A percentile compares a stretch with the other conserved stretches of the same genome.
Evolutionary conservation across 2,113 vertebrate species (phyloP).

Genomic region (Morone chrysops): DNA sequence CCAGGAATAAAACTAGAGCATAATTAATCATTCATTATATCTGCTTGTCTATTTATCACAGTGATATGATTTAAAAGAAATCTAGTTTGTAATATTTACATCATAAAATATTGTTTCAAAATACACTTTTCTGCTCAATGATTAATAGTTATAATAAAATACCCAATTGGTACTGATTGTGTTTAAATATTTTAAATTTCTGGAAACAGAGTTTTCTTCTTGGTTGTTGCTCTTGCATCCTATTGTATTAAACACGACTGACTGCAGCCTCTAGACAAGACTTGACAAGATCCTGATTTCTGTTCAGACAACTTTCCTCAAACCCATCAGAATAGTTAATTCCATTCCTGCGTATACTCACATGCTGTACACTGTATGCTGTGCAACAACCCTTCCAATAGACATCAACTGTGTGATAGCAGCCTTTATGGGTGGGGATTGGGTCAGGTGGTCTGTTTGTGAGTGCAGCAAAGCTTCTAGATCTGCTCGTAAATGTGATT

Average conservation of each 20-base stretch:
- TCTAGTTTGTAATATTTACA: background rate
- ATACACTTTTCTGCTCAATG: background rate
- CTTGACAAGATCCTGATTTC: background rate
- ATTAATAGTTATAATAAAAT: background rate
- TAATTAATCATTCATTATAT: constrained; percentile 28
- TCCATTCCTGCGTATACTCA: background rate
- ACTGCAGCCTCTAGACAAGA: background rate
- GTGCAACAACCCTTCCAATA: constrained; percentile 19
- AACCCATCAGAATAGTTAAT: constrained; percentile 4
- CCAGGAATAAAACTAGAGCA: constrained; percentile 1
- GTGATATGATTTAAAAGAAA: background rate
- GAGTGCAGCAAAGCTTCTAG: constrained; percentile 27
- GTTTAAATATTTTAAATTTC: background rate
- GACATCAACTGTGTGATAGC: constrained; percentile 40
- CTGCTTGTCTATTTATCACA: background rate
- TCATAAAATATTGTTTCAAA: too few species aligned
- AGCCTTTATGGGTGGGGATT: constrained; percentile 35
- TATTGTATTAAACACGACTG: background rate
- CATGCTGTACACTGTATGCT: background rate
- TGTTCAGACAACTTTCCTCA: background rate
- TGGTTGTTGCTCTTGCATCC: background rate
- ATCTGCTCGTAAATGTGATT: constrained; percentile 54
- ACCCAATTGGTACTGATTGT: too few species aligned
- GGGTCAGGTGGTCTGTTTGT: constrained; percentile 43
- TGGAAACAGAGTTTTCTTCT: background rate